Base-by-base conservation (phyloP, 2,113 vertebrate species). In the Odocoileus virginianus region DNA sequence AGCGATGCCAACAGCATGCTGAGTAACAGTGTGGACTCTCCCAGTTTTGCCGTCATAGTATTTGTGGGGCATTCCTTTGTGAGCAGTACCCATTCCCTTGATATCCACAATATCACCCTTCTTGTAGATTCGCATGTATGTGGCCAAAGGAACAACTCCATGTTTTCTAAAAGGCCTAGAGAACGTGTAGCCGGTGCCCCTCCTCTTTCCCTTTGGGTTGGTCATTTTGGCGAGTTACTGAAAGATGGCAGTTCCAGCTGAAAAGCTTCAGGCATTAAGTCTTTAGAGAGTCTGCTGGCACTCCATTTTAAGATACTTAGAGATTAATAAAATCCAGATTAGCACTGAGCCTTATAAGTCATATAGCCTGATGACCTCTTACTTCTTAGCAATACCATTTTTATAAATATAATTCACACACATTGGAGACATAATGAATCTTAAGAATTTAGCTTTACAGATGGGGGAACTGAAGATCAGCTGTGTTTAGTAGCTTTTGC, bases 321-420 rank as follows among this genome's bases (percentile, higher is more conserved):
- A 95, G 11, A 76, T 76, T 82, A 97, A 79, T 47, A 79, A 84
- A 96, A 61, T 23, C 54, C 21, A 17, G 19, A 93, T 90, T 93
- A 50, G 55, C 50, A 67, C 43, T 79, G 27, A 93, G 61, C 2
- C 6, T 91, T 93, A 76, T 83, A 90, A 89, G 8, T 47, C 28
- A 33, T 45, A 52, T 64, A 96, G 27, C 15, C 30, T 15, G 21
- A 21, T 94, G 47, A 94, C 30, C 11, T 87, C 19, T 61, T 78
- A 55, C 27, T 2, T 43, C 23, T 21, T 78, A 87, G 27, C 8
- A 95, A 25, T 92, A 40, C 27, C 82, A 1, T 64, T 3, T 43
- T 87, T 94, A 40, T 61, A 87, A 97, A 97, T 89, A 64, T 74
- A 64, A 74, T 10, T 78, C 67, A 54, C 6, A 28, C 79, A 45